Evolutionary conservation across 2,797 vertebrate species (phyloP), one percentile per base, ranked within the genome.

Genomic region (Otolemur crassicaudatus): DNA sequence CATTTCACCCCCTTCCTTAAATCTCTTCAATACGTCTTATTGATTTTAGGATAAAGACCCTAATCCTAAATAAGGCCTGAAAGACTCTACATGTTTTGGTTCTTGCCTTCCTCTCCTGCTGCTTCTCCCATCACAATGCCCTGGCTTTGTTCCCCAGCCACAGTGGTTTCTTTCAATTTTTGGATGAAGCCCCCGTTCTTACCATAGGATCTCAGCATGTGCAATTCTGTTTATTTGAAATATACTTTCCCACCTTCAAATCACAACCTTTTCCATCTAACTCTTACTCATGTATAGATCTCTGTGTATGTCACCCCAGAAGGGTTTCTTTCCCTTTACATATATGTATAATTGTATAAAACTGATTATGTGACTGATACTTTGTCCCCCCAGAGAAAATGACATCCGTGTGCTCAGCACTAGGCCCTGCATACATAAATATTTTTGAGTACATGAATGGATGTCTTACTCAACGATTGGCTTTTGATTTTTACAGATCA

Each of bases 401-500:
- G 73, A 95, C 31, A 53, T 81, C 87, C 63, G 61, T 31, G 3
- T 92, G n/a, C 53, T 95, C 8, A 90, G 19, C 34, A 63, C 5
- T 65, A 72, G 43, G 63, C 20, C 75, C 49, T 60, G 67, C 29
- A 58, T 61, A 67, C n/a, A 53, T 56, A 86, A 87, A 79, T 89
- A 75, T 84, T 93, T 70, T 67, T 63, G 43, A 86, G 82, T 82
- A 17, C 53, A 77, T 76, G 8, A 95, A 49, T 34, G 3, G 43
- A 12, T 83, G 11, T 37, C 70, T 53, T 86, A 43, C 83, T 97
- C 95, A 87, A 8, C 90, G 14, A 22, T 85, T 73, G 13, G 56
- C 93, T 83, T 97, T 86, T 89, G 83, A 10, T 46, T 94, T 96
- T 95, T 65, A 40, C 76, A 75, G 77, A 40, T 95, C 63, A 19